These are phyloP conservation scores for Toxotes jaculatrix DNA, from an alignment of 2,113 vertebrate genomes.

Conservation along the genomic window DNA sequence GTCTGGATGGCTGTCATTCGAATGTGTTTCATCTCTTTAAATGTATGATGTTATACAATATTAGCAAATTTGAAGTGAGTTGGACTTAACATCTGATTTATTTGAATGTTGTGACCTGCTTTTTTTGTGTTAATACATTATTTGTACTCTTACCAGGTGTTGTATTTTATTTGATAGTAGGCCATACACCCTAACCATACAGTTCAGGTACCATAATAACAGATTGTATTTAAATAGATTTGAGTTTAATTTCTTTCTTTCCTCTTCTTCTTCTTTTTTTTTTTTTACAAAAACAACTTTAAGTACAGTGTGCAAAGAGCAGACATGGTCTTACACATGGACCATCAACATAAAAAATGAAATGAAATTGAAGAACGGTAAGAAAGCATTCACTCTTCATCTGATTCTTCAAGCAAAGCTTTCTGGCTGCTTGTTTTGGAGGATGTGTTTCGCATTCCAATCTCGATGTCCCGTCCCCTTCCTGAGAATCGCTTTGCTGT, in stretches of 20 bases:
- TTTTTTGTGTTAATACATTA: slow-evolving; percentile 29
- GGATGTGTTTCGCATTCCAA: slow-evolving; percentile 75
- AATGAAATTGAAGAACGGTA: background rate
- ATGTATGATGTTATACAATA: slow-evolving; percentile 1
- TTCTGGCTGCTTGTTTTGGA: slow-evolving; percentile 73
- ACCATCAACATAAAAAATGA: background rate
- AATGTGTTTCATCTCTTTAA: slow-evolving; percentile 2
- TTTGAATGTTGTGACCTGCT: slow-evolving; percentile 20
- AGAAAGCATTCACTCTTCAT: slow-evolving; percentile 80
- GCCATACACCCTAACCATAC: background rate
- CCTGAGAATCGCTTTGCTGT: slow-evolving; percentile 43
- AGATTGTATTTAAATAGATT: background rate
- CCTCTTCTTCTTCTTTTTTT: background rate
- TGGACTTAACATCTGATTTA: background rate
- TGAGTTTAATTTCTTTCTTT: background rate
- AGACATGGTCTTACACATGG: background rate
- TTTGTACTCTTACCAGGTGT: background rate
- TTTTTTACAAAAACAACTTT: background rate
- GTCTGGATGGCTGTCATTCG: background rate
- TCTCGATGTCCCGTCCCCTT: slow-evolving; percentile 69
- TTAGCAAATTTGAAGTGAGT: slow-evolving; percentile 2
- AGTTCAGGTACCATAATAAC: background rate
- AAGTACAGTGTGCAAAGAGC: slow-evolving; percentile 23
- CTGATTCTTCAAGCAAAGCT: slow-evolving; percentile 84
- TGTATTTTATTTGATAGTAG: background rate